Percentiles rank a stretch among this genome's conserved stretches.
Evolutionary conservation across 1,140 invertebrate species (phyloP).

Genomic region (Saxidomus purpurata): DNA sequence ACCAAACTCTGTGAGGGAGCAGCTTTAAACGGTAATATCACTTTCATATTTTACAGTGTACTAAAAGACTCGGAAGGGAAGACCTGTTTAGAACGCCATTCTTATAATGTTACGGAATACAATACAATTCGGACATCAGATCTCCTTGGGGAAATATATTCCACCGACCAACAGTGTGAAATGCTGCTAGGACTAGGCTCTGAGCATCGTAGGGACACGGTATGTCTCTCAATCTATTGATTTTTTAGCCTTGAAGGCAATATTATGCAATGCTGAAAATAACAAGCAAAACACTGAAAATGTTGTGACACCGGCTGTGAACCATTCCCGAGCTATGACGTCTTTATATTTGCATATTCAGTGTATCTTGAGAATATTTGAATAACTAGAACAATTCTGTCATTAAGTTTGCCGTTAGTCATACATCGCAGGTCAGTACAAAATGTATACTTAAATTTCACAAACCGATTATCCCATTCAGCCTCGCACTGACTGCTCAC

Average conservation of each 20-base stretch:
- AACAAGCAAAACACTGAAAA: background rate
- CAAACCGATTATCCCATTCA: too few relatives aligned
- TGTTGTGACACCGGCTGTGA: background rate
- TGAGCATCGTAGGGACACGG: background rate
- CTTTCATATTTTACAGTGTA: too few relatives aligned
- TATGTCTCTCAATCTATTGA: too few relatives aligned
- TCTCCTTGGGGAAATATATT: background rate
- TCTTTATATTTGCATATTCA: too few relatives aligned
- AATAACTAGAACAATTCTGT: too few relatives aligned
- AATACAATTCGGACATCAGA: background rate
- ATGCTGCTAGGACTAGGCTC: background rate
- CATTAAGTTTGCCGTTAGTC: too few relatives aligned
- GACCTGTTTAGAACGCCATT: background rate
- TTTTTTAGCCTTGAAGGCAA: background rate
- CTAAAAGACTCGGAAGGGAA: background rate
- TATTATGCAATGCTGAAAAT: background rate
- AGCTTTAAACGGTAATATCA: too few relatives aligned
- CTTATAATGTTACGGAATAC: background rate
- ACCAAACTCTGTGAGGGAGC: too few relatives aligned
- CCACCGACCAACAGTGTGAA: background rate
- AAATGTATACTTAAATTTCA: too few relatives aligned
- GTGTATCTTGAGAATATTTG: too few relatives aligned
- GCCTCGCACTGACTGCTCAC: too few relatives aligned
- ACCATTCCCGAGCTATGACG: background rate
- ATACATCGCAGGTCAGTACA: too few relatives aligned